Evolutionary conservation across 2,797 vertebrate species (phyloP).

Genomic region (Rhinogobio ventralis): DNA sequence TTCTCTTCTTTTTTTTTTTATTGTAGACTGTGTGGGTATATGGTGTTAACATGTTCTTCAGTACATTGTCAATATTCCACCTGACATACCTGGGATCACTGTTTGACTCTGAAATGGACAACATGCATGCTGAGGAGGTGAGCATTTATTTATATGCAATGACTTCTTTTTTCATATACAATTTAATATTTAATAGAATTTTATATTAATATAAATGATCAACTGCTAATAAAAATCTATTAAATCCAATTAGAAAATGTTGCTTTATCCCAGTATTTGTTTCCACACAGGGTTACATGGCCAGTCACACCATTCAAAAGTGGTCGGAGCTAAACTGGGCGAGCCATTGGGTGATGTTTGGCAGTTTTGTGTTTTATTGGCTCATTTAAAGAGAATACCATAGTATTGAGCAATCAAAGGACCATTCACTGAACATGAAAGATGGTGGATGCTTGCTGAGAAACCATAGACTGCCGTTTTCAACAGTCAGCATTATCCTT

Average conservation of each 20-base stretch:
- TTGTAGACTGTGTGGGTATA: slow-evolving; percentile 82
- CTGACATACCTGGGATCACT: slow-evolving; percentile 90
- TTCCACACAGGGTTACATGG: slow-evolving; percentile 82
- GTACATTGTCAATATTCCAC: slow-evolving; percentile 84
- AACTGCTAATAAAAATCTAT: background rate
- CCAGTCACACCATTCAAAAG: slow-evolving; percentile 88
- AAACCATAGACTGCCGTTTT: background rate
- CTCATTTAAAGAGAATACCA: slow-evolving; percentile 74
- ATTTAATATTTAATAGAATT: background rate
- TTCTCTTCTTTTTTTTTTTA: background rate
- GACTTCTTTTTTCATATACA: background rate
- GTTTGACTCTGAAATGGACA: slow-evolving; percentile 87
- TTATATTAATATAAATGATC: background rate
- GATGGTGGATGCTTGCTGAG: background rate
- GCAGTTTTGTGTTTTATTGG: slow-evolving; percentile 87
- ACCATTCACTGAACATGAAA: slow-evolving; percentile 1
- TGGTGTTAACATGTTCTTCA: slow-evolving; percentile 82
- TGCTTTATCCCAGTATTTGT: slow-evolving; percentile 8
- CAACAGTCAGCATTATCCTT: background rate
- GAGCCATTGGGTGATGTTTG: slow-evolving; percentile 88
- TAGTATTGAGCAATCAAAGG: slow-evolving; percentile 15
- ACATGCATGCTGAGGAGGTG: slow-evolving; percentile 85
- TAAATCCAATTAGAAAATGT: background rate
- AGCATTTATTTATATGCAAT: background rate
- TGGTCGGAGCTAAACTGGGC: slow-evolving; percentile 94